These are phyloP conservation scores for Andricus curvator DNA, from an alignment of 2,888 invertebrate species.

Conservation along the genomic window DNA sequence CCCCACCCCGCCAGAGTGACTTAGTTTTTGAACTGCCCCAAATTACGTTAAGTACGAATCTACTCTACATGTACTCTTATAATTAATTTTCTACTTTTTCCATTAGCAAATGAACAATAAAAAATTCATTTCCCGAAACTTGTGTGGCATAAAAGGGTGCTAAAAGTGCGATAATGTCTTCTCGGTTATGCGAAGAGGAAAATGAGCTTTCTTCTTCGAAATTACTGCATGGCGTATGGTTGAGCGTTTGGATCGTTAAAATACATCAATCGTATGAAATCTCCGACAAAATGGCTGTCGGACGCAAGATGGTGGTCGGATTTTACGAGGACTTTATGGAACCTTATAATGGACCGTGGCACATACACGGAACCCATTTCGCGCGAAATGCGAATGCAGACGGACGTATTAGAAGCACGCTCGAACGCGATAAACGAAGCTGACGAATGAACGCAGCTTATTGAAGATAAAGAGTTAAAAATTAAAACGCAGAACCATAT, in stretches of 20 bases:
- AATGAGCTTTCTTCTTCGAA: slow-evolving; percentile 39
- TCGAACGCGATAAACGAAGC: slow-evolving; percentile 49
- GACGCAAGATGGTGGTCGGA: slow-evolving; percentile 62
- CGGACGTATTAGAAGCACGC: slow-evolving; percentile 59
- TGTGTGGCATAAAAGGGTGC: slow-evolving; percentile 20
- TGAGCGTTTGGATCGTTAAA: slow-evolving; percentile 27
- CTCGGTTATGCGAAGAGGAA: slow-evolving; percentile 15
- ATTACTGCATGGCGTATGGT: slow-evolving; percentile 23
- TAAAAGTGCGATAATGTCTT: slow-evolving; percentile 24
- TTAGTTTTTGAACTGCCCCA: too few species aligned
- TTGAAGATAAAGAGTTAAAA: slow-evolving; percentile 50
- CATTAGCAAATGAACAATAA: background rate
- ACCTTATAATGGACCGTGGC: slow-evolving; percentile 63
- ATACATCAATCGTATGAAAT: slow-evolving; percentile 35
- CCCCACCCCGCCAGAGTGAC: too few species aligned
- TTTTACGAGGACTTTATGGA: slow-evolving; percentile 68
- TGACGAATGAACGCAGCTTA: slow-evolving; percentile 35
- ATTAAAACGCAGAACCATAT: slow-evolving; percentile 33
- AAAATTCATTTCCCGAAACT: slow-evolving; percentile 19
- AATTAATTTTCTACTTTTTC: background rate
- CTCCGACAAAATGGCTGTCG: slow-evolving; percentile 63
- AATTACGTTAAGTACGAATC: too few species aligned
- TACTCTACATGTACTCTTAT: too few species aligned
- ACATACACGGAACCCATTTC: slow-evolving; percentile 60
- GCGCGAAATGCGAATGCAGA: slow-evolving; percentile 60